Conservation (phyloP, 2,888 invertebrate species). For the Parnassius orleans region DNA sequence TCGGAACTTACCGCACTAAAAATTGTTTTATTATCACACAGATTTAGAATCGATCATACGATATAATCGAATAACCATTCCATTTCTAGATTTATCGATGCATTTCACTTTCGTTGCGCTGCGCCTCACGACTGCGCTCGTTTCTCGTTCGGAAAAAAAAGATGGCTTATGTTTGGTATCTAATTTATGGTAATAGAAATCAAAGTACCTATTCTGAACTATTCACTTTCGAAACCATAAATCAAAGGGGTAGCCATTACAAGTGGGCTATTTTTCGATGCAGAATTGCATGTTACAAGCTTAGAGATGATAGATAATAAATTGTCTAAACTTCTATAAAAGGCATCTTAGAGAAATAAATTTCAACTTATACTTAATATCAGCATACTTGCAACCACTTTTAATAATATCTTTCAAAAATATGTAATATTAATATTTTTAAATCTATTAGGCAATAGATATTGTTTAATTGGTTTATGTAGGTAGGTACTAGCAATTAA, state of each 20-base stretch:
- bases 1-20: conserved; percentile 30
- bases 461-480: too few relatives aligned
- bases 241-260: conserved; percentile 26
- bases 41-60: conserved; percentile 40
- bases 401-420: too few relatives aligned
- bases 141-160: conserved; percentile 23
- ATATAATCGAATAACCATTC: conserved; percentile 38
- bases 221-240: conserved; percentile 34
- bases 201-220: conserved; percentile 31
- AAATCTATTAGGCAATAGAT: too few relatives aligned
- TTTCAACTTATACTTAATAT: too few relatives aligned
- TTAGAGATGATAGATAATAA: background rate
- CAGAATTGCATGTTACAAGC: background rate
- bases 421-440: too few relatives aligned
- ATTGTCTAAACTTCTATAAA: too few relatives aligned
- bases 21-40: conserved; percentile 32
- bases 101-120: conserved; percentile 39
- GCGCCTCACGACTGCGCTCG: conserved; percentile 20
- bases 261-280: background rate
- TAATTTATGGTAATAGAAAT: conserved; percentile 34
- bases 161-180: conserved; percentile 25
- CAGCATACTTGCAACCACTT: too few relatives aligned
- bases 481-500: too few relatives aligned
- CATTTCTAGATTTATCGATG: conserved; percentile 39
- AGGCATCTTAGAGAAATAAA: too few relatives aligned